Evolutionary conservation across 2,888 invertebrate species (phyloP), one percentile per base, ranked within the genome.

Genomic region (Myopa tessellatipennis): DNA sequence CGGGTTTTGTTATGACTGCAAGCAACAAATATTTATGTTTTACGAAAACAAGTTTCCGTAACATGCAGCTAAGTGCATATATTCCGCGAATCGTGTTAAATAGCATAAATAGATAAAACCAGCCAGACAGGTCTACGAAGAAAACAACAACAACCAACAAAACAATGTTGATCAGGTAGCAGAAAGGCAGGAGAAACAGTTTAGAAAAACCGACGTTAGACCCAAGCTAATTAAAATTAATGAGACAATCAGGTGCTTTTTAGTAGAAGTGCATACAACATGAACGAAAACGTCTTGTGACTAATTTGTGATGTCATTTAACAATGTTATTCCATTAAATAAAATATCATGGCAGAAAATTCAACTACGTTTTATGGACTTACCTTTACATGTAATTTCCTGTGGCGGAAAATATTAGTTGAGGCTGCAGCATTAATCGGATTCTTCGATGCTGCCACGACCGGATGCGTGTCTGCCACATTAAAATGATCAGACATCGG

Each of bases 381-480:
- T 76, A 80, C 81, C 79, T 81, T 81, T 77, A 67, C 76, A 79
- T 79, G 77, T 38, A 68, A 50, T 68, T 68, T 72, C 26, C 60
- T 69, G 63, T 36, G 63, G 8, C 70, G 55, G 36, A 58, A 45
- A 38, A 68, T 71, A 55, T 76, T 78, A 55, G 50, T 74, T 18
- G 77, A 77, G 75, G 77, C 70, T 70, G 78, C 71, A 76, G 67
- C 77, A 71, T 52, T 16, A 68, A 74, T n/a, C 45, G 71, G 16
- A 60, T 50, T 75, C 60, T 68, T 74, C 38, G 34, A 71, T 58
- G 70, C 7, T 58, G 26, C 52, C 58, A 26, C 65, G 14, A 58
- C 63, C 55, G 68, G 69, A 45, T 69, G 18, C 34, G 60, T 34
- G 68, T 45, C 45, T 45, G 69, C 69, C 61, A 68, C 40, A 75